Conservation (phyloP, 2,113 vertebrate genomes). For the Aegotheles bennettii region DNA sequence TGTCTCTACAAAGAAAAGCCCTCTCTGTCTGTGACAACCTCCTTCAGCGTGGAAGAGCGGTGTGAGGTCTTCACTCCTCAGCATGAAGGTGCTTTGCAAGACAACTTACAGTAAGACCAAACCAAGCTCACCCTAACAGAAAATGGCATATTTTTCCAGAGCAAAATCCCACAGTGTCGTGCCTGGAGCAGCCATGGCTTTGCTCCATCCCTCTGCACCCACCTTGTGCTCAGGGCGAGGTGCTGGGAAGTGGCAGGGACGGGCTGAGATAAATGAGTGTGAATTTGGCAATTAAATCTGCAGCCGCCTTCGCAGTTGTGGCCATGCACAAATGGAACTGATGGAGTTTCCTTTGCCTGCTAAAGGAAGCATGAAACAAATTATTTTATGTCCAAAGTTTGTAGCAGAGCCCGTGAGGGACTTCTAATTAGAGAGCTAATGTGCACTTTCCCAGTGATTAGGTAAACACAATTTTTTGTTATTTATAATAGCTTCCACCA, state of each 20-base stretch:
- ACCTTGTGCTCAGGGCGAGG: not conserved
- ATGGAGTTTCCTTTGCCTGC: not conserved
- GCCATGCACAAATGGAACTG: not conserved
- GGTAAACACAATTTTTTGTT: conserved; percentile 64
- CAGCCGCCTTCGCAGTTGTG: not conserved
- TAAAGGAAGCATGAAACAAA: conserved; percentile 32
- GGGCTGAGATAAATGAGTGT: not conserved
- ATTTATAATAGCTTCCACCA: conserved; percentile 50
- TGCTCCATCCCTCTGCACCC: not conserved
- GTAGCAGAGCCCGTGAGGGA: conserved; percentile 25
- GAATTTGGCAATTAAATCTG: not conserved
- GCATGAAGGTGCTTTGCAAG: fast-evolving
- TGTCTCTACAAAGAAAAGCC: not conserved
- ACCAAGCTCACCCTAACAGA: not conserved
- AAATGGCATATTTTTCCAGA: not conserved
- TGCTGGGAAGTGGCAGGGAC: not conserved
- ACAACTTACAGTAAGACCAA: not conserved
- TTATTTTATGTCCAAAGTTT: conserved; percentile 41
- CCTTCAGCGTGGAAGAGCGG: not conserved
- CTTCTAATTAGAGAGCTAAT: conserved; percentile 61
- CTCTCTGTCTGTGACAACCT: not conserved
- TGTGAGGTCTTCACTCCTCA: not conserved
- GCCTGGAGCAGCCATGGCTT: not conserved
- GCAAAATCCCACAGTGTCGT: fast-evolving
- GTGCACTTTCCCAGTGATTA: conserved; percentile 46